Percentiles rank a stretch among this genome's conserved stretches.
Evolutionary conservation across 2,797 vertebrate species (phyloP).

Genomic region (Phoebastria nigripes): DNA sequence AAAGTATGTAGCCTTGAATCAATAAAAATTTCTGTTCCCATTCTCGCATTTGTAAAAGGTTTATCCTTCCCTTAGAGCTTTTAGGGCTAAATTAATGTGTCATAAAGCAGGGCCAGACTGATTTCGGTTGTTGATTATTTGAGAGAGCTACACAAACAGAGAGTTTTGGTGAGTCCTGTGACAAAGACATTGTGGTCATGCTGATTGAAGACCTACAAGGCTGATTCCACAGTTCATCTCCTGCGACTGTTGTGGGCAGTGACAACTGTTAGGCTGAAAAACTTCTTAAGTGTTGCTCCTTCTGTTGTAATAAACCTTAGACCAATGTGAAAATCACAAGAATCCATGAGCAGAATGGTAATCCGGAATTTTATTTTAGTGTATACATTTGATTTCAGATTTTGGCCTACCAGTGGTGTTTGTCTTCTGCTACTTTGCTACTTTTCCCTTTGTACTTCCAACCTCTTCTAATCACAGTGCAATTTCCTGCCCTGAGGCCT

Average conservation of each 20-base stretch:
- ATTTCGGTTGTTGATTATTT: background rate
- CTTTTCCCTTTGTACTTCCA: background rate
- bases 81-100: background rate
- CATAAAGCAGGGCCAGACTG: background rate
- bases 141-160: background rate
- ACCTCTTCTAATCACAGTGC: background rate
- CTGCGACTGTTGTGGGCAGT: background rate
- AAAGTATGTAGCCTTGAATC: background rate
- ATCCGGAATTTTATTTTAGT: background rate
- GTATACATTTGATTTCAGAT: background rate
- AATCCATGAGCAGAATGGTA: background rate
- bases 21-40: background rate
- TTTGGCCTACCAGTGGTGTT: background rate
- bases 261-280: background rate
- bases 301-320: background rate
- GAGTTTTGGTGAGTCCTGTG: background rate
- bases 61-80: background rate
- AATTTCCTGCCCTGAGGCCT: background rate
- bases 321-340: background rate
- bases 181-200: background rate
- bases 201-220: background rate
- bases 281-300: background rate
- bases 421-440: background rate
- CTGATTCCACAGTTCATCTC: background rate
- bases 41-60: background rate